Conservation (phyloP, 1,140 invertebrate genomes). For the Zaprionus inermis region DNA sequence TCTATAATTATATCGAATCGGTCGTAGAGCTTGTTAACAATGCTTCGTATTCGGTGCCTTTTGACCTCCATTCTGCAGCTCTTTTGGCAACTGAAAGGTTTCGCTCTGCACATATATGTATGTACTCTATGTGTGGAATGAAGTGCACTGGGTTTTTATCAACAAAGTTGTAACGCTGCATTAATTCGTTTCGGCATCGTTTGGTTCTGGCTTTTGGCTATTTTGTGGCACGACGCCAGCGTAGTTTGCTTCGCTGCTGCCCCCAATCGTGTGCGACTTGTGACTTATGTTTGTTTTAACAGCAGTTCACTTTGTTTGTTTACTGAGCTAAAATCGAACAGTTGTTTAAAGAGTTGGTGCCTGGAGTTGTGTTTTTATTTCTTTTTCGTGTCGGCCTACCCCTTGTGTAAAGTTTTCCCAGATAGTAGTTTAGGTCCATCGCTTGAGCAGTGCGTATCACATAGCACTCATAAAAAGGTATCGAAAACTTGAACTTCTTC, state of each 20-base stretch:
- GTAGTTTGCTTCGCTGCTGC: slow-evolving; percentile 29
- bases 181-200: slow-evolving; percentile 69
- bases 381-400: neutral
- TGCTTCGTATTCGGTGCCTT: slow-evolving; percentile 54
- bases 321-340: slow-evolving; percentile 41
- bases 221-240: slow-evolving; percentile 42
- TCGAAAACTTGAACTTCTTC: too few species aligned
- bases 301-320: slow-evolving; percentile 65
- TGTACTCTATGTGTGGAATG: slow-evolving; percentile 22
- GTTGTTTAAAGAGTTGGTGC: slow-evolving; percentile 29
- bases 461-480: slow-evolving; percentile 3
- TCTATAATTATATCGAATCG: slow-evolving; percentile 67
- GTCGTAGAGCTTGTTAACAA: slow-evolving; percentile 70
- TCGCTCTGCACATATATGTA: slow-evolving; percentile 10
- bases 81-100: slow-evolving; percentile 4
- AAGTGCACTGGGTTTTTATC: slow-evolving; percentile 50
- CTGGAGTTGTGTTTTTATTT: neutral
- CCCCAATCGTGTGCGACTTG: slow-evolving; percentile 57
- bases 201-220: slow-evolving; percentile 47
- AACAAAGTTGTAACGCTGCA: slow-evolving; percentile 68
- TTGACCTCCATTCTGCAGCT: slow-evolving; percentile 40
- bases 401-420: slow-evolving; percentile 16
- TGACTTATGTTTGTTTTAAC: slow-evolving; percentile 62
- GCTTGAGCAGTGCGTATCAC: slow-evolving; percentile 17
- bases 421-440: slow-evolving; percentile 15